These are phyloP conservation scores for Congeria kusceri DNA, from an alignment of 2,888 invertebrate species.

Conservation along the genomic window DNA sequence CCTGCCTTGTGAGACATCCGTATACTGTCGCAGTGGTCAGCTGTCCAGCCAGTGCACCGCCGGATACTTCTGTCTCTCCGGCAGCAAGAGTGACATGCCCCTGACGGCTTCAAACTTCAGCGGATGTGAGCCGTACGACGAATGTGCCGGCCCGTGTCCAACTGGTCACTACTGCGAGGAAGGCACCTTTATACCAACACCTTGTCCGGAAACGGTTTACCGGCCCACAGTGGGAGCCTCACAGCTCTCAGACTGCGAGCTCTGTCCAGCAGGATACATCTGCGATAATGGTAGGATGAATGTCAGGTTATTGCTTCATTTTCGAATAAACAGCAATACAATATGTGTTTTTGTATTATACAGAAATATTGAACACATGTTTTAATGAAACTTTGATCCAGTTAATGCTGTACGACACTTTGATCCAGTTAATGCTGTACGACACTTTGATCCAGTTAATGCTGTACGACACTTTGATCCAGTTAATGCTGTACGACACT, in stretches of 20 bases:
- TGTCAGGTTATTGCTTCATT: background rate
- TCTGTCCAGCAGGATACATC: conserved; percentile 82
- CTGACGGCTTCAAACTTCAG: conserved; percentile 66
- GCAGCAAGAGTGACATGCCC: conserved; percentile 78
- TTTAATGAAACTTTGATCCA: too few relatives aligned
- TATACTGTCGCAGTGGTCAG: conserved; percentile 82
- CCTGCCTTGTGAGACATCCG: conserved; percentile 80
- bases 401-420: too few relatives aligned
- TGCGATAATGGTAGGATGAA: conserved; percentile 76
- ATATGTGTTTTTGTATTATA: too few relatives aligned
- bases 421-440: too few relatives aligned
- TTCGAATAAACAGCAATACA: too few relatives aligned
- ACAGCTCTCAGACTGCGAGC: conserved; percentile 75
- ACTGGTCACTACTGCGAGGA: conserved; percentile 81
- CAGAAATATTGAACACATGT: too few relatives aligned
- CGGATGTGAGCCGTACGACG: conserved; percentile 66
- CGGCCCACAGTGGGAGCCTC: conserved; percentile 75
- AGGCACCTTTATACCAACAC: conserved; percentile 74
- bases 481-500: too few relatives aligned
- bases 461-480: too few relatives aligned
- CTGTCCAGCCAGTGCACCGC: conserved; percentile 78
- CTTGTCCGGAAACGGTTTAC: conserved; percentile 82
- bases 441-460: too few relatives aligned
- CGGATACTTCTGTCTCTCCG: conserved; percentile 82
- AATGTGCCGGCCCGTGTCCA: conserved; percentile 83